Conservation (phyloP, 2,888 invertebrate species). For the Venusia cambrica region DNA sequence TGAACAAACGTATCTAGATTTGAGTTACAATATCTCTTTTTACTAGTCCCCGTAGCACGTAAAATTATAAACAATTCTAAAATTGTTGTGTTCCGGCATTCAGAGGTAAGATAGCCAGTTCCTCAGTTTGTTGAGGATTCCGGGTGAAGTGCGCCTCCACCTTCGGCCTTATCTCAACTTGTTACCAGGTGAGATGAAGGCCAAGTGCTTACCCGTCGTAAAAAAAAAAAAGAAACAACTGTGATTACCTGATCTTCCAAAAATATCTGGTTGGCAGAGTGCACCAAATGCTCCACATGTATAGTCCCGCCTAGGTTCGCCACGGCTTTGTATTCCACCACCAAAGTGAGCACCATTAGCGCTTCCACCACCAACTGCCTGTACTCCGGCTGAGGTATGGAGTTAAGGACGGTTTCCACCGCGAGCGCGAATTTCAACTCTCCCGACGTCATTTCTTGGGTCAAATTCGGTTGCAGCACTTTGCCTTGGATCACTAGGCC, state of each 20-base stretch:
- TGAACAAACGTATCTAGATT: too few species aligned
- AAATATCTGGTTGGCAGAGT: constrained; percentile 96
- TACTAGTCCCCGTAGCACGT: too few species aligned
- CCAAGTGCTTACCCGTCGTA: too few species aligned
- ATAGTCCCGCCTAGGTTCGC: constrained; percentile 89
- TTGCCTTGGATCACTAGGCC: constrained; percentile 96
- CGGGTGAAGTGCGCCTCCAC: too few species aligned
- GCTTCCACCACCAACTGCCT: constrained; percentile 98
- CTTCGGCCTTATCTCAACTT: too few species aligned
- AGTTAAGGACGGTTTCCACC: constrained; percentile 97
- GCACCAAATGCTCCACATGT: constrained; percentile 95
- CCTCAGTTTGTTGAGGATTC: too few species aligned
- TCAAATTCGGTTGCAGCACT: constrained; percentile 93
- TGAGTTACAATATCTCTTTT: too few species aligned
- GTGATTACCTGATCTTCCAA: constrained; percentile 97
- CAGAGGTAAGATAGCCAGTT: too few species aligned
- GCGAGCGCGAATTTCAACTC: constrained; percentile 99
- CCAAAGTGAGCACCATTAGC: constrained; percentile 95
- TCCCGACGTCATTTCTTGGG: constrained; percentile 99
- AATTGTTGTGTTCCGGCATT: too few species aligned
- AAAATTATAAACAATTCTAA: too few species aligned
- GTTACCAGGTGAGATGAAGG: too few species aligned
- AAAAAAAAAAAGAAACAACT: constrained; percentile 15
- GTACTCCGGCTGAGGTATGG: constrained; percentile 99
- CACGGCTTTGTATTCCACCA: constrained; percentile 92